These are phyloP conservation scores for Enhydra lutris DNA, from an alignment of 2,113 vertebrate genomes.

Conservation along the genomic window DNA sequence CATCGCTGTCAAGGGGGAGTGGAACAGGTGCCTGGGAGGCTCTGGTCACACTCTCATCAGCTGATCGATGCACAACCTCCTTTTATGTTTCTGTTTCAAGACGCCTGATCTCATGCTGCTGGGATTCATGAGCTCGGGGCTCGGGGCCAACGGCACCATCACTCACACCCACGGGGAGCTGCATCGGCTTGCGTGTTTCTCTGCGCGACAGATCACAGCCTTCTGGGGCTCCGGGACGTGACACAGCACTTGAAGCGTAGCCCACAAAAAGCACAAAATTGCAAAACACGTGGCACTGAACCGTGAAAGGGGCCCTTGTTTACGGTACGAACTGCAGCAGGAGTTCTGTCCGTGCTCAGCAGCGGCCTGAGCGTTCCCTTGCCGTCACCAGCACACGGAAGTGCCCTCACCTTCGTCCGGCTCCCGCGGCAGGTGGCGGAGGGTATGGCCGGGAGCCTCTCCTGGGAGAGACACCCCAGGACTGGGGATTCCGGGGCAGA, in stretches of 20 bases:
- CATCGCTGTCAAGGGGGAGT: too few species aligned
- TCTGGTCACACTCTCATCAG: not conserved
- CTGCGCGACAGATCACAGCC: accelerated
- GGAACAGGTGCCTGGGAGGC: too few species aligned
- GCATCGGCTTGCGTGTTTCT: accelerated
- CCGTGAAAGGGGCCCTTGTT: not conserved
- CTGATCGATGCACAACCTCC: accelerated
- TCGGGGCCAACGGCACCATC: too few species aligned
- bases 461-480: not conserved
- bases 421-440: not conserved
- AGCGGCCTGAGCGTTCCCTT: accelerated
- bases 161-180: accelerated
- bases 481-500: not conserved
- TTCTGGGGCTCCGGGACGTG: not conserved
- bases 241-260: too few species aligned
- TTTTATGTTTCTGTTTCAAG: not conserved
- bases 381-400: too few species aligned
- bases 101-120: not conserved
- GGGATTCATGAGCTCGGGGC: not conserved
- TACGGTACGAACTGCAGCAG: not conserved
- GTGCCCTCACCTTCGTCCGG: not conserved
- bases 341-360: too few species aligned
- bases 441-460: too few species aligned
- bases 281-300: not conserved
- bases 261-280: not conserved